Evolutionary conservation across 2,797 vertebrate genomes (phyloP).

Genomic region (Acomys russatus): DNA sequence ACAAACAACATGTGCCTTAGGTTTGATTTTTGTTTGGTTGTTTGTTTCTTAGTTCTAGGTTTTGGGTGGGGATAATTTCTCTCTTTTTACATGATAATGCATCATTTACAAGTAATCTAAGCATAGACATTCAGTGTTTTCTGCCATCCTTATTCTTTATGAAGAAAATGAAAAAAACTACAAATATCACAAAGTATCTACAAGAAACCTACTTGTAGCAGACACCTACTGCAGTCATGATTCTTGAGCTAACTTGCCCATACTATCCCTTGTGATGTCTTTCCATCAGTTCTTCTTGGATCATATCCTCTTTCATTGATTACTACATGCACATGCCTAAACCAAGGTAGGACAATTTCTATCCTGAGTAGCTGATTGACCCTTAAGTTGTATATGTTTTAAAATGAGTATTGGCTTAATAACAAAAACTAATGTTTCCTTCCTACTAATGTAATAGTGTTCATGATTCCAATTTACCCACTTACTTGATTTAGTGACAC

Average conservation of each 20-base stretch:
- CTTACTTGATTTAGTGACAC: background rate
- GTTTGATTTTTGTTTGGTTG: background rate
- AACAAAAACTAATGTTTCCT: background rate
- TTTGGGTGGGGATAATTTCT: background rate
- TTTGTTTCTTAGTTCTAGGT: background rate
- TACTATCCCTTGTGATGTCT: background rate
- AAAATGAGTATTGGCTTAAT: slow-evolving; percentile 77
- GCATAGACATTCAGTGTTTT: background rate
- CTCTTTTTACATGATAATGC: background rate
- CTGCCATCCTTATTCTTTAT: background rate
- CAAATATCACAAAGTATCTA: slow-evolving; percentile 91
- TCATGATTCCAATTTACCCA: background rate
- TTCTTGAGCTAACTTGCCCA: slow-evolving; percentile 43
- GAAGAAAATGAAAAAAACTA: background rate
- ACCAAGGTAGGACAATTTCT: background rate
- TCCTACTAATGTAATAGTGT: background rate
- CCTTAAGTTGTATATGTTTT: slow-evolving; percentile 81
- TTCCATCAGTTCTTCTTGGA: background rate
- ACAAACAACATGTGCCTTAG: background rate
- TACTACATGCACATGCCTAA: slow-evolving; percentile 65
- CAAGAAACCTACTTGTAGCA: slow-evolving; percentile 85
- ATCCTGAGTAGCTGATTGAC: slow-evolving; percentile 61
- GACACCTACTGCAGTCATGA: slow-evolving; percentile 88
- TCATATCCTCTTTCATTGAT: background rate
- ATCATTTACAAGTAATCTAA: background rate